These are phyloP conservation scores for Perdix hodgsoniae DNA, from an alignment of 2,797 vertebrate species.

Conservation along the genomic window DNA sequence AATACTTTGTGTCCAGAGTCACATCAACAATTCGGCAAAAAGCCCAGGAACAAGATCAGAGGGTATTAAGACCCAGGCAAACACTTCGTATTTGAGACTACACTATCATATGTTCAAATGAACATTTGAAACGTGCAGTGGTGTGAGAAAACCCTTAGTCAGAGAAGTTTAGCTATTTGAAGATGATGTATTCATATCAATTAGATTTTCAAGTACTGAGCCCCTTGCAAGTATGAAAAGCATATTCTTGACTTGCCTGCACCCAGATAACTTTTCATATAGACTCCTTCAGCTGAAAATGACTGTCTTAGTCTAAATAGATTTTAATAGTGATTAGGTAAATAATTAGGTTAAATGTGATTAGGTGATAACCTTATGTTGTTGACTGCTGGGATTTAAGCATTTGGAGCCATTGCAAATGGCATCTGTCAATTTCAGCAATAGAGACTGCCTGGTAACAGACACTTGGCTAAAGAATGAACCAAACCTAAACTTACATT, in stretches of 20 bases:
- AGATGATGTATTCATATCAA: neutral
- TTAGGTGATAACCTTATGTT: neutral
- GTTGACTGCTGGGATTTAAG: conserved; percentile 25
- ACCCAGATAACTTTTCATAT: neutral
- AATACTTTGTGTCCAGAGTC: neutral
- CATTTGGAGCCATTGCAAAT: conserved; percentile 15
- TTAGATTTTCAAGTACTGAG: neutral
- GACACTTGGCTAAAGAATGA: neutral
- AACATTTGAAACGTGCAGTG: neutral
- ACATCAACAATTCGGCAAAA: neutral
- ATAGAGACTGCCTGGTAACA: neutral
- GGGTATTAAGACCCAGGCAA: neutral
- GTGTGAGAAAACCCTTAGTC: neutral
- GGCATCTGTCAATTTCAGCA: conserved; percentile 6
- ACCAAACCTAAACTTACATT: neutral
- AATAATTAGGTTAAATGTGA: conserved; percentile 20
- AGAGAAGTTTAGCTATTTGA: neutral
- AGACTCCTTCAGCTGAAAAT: neutral
- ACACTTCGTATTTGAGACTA: neutral
- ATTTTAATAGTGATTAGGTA: conserved; percentile 1
- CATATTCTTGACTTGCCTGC: neutral
- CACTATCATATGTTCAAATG: neutral
- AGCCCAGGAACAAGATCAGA: neutral
- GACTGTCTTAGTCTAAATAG: neutral
- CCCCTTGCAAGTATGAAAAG: neutral